Conservation (phyloP, 1,140 invertebrate species). For the Drosophila subobscura region DNA sequence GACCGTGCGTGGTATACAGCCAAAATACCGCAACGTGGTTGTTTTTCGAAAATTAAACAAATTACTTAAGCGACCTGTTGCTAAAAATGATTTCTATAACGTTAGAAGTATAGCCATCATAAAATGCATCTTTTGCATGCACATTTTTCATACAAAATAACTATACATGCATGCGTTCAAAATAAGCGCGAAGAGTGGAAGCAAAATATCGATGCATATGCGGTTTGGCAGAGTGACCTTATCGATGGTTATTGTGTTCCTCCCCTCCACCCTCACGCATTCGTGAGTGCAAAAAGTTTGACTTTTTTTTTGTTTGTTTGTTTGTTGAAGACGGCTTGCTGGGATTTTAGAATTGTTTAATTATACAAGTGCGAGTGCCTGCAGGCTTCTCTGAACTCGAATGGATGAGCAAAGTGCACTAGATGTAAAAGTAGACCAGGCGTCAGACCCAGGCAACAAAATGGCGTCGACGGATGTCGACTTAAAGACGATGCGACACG, state of each 20-base stretch:
- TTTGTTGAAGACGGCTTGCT: conserved; percentile 4
- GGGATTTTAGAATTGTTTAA: conserved; percentile 1
- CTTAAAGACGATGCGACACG: conserved; percentile 24
- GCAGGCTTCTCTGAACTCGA: neutral
- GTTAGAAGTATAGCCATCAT: too few relatives aligned
- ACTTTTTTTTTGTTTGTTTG: neutral
- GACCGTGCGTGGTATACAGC: too few relatives aligned
- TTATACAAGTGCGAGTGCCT: neutral
- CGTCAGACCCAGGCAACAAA: conserved; percentile 49
- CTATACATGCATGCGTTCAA: too few relatives aligned
- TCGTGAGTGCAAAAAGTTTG: conserved; percentile 2
- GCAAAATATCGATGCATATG: neutral
- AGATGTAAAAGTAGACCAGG: neutral
- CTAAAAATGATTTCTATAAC: too few relatives aligned
- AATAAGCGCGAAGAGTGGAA: too few relatives aligned
- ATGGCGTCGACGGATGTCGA: conserved; percentile 57
- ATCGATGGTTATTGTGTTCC: neutral
- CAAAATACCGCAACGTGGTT: too few relatives aligned
- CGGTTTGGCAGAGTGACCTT: neutral
- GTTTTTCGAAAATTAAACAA: too few relatives aligned
- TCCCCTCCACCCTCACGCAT: neutral
- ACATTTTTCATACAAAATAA: too few relatives aligned
- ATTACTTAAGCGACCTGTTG: too few relatives aligned
- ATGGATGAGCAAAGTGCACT: conserved; percentile 8
- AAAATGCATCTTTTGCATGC: too few relatives aligned